Conservation (phyloP, 2,113 vertebrate species). For the Saguinus midas region DNA sequence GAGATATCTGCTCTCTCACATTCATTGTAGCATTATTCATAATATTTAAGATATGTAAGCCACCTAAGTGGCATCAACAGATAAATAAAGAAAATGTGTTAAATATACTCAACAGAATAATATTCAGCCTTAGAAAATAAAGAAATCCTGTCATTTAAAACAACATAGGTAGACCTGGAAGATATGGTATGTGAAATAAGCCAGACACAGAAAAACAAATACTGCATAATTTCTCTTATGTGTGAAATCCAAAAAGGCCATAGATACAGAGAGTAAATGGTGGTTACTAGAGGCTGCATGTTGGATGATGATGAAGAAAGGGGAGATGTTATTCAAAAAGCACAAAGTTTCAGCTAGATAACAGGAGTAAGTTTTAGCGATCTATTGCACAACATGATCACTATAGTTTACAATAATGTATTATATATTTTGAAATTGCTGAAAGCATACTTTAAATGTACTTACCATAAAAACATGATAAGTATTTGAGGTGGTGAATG, state of each 20-base stretch:
- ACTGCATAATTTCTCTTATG: background rate
- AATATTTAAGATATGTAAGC: background rate
- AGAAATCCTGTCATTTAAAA: background rate
- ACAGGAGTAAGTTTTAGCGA: background rate
- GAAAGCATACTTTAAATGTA: background rate
- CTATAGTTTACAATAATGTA: background rate
- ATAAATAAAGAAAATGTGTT: background rate
- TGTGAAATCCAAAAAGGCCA: background rate
- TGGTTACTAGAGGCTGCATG: background rate
- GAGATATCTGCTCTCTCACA: background rate
- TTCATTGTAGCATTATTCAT: background rate
- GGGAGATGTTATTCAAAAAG: background rate
- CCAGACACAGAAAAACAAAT: background rate
- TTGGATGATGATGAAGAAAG: background rate
- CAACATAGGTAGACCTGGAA: background rate
- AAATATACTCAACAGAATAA: background rate
- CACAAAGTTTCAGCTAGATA: background rate
- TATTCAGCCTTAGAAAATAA: background rate
- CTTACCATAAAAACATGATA: background rate
- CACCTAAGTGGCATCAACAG: background rate
- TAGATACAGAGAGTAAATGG: background rate
- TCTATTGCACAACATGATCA: background rate
- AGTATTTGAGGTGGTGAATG: background rate
- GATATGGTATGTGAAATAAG: background rate
- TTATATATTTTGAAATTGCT: background rate